Evolutionary conservation across 2,797 vertebrate species (phyloP).

Genomic region (Phrynocephalus guinanensis): DNA sequence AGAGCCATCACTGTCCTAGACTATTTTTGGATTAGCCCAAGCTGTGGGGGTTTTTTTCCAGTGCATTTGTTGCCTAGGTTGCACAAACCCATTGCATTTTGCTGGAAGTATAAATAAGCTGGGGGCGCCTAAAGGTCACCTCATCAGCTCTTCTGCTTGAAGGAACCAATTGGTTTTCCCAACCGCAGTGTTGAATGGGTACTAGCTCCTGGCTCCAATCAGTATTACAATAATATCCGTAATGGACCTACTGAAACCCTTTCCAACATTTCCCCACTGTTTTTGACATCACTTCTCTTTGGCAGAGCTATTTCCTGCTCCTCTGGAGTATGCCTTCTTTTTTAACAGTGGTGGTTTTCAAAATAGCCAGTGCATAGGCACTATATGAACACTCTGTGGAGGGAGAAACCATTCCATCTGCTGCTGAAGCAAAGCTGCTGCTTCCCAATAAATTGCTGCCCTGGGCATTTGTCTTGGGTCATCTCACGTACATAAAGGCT

Average conservation of each 20-base stretch:
- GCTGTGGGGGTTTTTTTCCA: neutral
- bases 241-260: neutral
- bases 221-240: neutral
- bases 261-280: neutral
- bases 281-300: neutral
- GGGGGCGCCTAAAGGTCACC: neutral
- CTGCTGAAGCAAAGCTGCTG: neutral
- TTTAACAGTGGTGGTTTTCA: neutral
- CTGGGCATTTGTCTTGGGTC: neutral
- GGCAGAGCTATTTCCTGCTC: neutral
- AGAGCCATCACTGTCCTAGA: no score
- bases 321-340: neutral
- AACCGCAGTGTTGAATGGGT: no score
- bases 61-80: neutral
- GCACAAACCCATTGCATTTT: neutral
- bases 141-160: neutral
- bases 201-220: neutral
- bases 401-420: constrained; percentile 13
- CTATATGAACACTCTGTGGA: neutral
- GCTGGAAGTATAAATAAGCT: neutral
- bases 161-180: neutral
- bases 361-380: neutral
- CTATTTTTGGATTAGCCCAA: neutral
- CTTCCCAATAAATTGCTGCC: constrained; percentile 11
- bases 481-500: neutral